These are phyloP conservation scores for Tribolium madens DNA, from an alignment of 1,140 invertebrate species.

Conservation along the genomic window DNA sequence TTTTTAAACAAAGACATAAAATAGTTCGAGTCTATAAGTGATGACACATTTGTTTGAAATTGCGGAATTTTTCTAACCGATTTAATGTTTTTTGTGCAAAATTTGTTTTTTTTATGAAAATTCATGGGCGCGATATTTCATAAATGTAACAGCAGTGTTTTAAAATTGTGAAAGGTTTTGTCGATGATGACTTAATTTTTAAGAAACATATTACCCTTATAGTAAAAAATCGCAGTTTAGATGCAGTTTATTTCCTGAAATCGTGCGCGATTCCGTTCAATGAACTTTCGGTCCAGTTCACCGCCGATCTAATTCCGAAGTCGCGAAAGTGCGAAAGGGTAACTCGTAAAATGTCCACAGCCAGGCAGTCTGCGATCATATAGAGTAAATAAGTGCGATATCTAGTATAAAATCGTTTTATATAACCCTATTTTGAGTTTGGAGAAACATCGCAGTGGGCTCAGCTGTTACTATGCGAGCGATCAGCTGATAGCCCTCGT, in stretches of 20 bases:
- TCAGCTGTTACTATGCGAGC: slow-evolving; percentile 55
- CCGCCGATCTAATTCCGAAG: background rate
- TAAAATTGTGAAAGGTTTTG: no score
- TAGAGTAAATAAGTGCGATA: slow-evolving; percentile 17
- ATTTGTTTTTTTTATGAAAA: no score
- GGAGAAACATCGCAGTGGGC: slow-evolving; percentile 1
- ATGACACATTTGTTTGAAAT: background rate
- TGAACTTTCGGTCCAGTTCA: slow-evolving; percentile 20
- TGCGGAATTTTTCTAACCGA: no score
- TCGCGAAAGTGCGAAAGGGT: background rate
- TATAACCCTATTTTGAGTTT: background rate
- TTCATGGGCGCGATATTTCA: no score
- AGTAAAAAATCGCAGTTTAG: background rate
- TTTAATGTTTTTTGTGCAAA: no score
- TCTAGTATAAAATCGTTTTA: slow-evolving; percentile 20
- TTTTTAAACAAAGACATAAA: background rate
- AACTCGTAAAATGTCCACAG: slow-evolving; percentile 13
- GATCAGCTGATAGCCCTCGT: slow-evolving; percentile 56
- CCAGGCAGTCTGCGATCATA: slow-evolving; percentile 8
- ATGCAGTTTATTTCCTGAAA: slow-evolving; percentile 4
- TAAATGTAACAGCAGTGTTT: no score
- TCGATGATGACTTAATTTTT: no score
- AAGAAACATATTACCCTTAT: no score
- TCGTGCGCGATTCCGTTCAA: slow-evolving; percentile 19
- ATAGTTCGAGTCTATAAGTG: background rate